Base-by-base conservation (phyloP, 2,888 invertebrate species). In the Slavum lentiscoides region DNA sequence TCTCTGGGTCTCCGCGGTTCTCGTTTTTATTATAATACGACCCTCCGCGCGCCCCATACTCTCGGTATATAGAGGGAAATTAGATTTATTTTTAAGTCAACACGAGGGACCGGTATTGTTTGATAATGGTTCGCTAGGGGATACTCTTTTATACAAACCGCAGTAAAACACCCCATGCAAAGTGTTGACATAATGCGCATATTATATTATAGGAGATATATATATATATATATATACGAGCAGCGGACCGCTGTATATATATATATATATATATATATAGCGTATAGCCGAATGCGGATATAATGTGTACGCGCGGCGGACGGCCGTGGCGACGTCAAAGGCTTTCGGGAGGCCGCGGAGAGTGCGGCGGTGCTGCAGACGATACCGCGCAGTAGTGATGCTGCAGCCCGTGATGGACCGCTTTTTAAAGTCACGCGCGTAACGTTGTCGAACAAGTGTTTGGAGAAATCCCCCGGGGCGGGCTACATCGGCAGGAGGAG, bases 51-150 rank as follows among this genome's bases (percentile, higher is more conserved):
- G 15, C 9, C 7, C n/a, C 21, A 21, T 49, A n/a, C 6, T 7
- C 8, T 15, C 17, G 6, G n/a, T 30, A 3, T 13, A 53, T 17
- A 21, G 70, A 80, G 70, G 80, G 80, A 80, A 80, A 80, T 80
- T 80, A 80, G 80, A 80, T 80, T 80, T 80, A 80, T 80, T 80
- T 80, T 80, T 80, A 80, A 80, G 80, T 80, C 80, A 80, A 80
- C 80, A 80, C 80, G 39, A 80, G 80, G 72, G 80, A 80, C 80
- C 80, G 37, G 80, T 80, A 80, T 80, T 80, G 80, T 80, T 80
- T 80, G 80, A 80, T 80, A 80, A 80, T 80, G 80, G 80, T 80
- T 49, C 72, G 70, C 80, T 64, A 64, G 80, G 80, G 80, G 80
- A 80, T 80, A 72, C 55, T 80, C 64, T 72, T 80, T 80, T 80